These are phyloP conservation scores for Phainopepla nitens DNA, from an alignment of 2,113 vertebrate species.

Conservation along the genomic window DNA sequence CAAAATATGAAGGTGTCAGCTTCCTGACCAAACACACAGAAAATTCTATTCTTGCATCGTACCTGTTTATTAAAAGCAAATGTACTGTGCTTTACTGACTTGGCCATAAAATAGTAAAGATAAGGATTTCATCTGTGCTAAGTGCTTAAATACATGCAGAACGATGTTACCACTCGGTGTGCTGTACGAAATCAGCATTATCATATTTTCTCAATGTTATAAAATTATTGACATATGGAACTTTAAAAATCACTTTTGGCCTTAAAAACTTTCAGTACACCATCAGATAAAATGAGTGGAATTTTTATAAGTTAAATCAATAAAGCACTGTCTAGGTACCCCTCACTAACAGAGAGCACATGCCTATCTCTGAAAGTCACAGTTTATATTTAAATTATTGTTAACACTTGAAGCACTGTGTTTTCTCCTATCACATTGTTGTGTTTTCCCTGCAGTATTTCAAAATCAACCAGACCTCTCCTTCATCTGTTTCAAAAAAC, in stretches of 20 bases:
- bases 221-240: neutral
- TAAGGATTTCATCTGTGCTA: neutral
- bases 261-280: neutral
- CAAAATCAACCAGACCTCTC: neutral
- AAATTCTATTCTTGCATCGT: neutral
- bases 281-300: neutral
- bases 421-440: neutral
- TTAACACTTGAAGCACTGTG: neutral
- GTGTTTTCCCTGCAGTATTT: neutral
- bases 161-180: rapidly evolving
- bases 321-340: neutral
- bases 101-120: neutral
- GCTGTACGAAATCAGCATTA: neutral
- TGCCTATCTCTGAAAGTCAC: neutral
- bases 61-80: neutral
- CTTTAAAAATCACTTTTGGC: neutral
- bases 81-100: neutral
- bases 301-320: neutral
- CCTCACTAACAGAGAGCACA: neutral
- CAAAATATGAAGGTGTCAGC: rapidly evolving
- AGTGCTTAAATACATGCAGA: neutral
- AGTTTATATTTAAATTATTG: neutral
- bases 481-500: neutral
- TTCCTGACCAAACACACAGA: neutral
- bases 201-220: neutral